Evolutionary conservation across 2,113 vertebrate genomes (phyloP).

Genomic region (Atherinomorus stipes): DNA sequence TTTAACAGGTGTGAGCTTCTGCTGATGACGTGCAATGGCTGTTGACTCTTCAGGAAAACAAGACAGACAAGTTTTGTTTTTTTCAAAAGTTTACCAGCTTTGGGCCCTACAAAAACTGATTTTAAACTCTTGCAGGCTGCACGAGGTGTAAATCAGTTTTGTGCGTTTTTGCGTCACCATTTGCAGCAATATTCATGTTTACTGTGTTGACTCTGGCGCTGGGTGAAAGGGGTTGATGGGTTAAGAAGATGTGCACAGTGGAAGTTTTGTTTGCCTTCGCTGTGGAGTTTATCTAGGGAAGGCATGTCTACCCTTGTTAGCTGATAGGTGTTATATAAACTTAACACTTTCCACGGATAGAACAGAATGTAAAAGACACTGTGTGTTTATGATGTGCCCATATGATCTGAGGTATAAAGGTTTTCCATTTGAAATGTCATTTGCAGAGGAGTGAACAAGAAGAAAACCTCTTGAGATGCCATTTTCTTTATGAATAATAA

Average conservation of each 20-base stretch:
- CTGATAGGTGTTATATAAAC: slow-evolving; percentile 30
- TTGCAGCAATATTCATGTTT: background rate
- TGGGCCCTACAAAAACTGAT: background rate
- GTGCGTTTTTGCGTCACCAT: background rate
- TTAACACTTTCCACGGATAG: background rate
- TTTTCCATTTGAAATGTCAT: background rate
- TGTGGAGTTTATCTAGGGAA: slow-evolving; percentile 10
- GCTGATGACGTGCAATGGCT: slow-evolving; percentile 38
- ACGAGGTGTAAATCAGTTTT: background rate
- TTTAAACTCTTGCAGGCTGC: background rate
- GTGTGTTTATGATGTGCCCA: background rate
- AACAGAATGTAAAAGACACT: background rate
- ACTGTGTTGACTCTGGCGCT: slow-evolving; percentile 6
- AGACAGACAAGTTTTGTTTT: slow-evolving; percentile 3
- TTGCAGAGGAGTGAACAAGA: background rate
- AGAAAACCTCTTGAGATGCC: background rate
- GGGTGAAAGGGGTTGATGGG: background rate
- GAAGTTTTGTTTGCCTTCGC: slow-evolving; percentile 22
- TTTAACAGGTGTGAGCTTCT: slow-evolving; percentile 8
- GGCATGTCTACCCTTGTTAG: background rate
- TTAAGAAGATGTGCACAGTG: background rate
- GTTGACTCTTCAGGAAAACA: background rate
- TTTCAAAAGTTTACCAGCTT: background rate
- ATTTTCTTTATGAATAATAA: background rate
- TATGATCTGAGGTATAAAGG: background rate